These are phyloP conservation scores for Smutsia temminckii DNA, from an alignment of 2,797 vertebrate genomes.

Conservation along the genomic window DNA sequence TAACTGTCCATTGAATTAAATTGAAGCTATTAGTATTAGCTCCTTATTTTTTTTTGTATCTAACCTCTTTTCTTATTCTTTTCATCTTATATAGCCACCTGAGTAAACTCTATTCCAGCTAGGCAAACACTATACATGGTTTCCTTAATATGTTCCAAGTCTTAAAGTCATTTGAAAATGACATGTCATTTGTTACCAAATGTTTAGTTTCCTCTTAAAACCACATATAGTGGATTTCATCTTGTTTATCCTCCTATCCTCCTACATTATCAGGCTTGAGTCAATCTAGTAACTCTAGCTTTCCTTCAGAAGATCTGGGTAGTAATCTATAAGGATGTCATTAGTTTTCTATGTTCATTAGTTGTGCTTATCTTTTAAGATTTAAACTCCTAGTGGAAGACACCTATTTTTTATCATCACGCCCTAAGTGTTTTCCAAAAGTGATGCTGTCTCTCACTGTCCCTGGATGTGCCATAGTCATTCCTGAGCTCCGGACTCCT, in stretches of 20 bases:
- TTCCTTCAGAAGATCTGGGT: background rate
- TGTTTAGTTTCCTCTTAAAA: background rate
- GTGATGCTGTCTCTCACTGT: background rate
- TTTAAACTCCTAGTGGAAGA: background rate
- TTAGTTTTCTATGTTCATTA: background rate
- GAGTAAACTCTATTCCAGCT: background rate
- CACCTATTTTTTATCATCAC: background rate
- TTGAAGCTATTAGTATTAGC: background rate
- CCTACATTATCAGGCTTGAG: background rate
- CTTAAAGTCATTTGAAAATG: background rate
- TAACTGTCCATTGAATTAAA: background rate
- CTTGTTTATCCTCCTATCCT: rapidly evolving
- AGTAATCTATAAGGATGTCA: background rate
- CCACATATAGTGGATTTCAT: background rate
- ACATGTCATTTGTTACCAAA: background rate
- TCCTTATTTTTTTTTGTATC: background rate
- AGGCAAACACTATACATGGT: background rate
- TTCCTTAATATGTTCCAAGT: background rate
- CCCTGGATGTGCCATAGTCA: background rate
- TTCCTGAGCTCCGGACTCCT: background rate
- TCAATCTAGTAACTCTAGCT: background rate
- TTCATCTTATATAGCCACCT: background rate
- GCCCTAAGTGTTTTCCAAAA: background rate
- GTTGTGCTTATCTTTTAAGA: background rate
- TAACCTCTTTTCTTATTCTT: background rate